Evolutionary conservation across 2,797 vertebrate genomes (phyloP), one percentile per base, ranked within the genome.

Genomic region (Poecilia picta): DNA sequence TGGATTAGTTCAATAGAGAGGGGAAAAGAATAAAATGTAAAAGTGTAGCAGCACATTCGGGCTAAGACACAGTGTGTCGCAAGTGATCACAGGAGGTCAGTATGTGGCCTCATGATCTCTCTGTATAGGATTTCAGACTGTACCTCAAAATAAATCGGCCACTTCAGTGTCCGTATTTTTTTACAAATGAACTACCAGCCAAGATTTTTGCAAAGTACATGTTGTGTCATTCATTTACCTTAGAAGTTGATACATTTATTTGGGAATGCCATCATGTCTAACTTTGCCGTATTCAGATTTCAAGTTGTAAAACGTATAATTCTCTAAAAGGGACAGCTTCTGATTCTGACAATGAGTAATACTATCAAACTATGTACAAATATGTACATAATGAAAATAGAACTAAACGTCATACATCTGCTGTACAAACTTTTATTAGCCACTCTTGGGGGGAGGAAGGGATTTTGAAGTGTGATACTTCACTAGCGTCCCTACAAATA

Each of bases 1-100:
- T 66, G 72, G 72, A 36, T n/a, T 71, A 73, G 53, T 64, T 77
- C 72, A 74, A 36, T 72, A 31, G 23, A 64, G 28, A 66, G 25
- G 57, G 45, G 12, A 46, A 51, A 70, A 36, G 57, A 36, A 33
- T 1, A 64, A 72, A 74, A 39, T 41, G 20, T n/a, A 53, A 73
- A 85, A 79, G 73, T 31, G 62, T 28, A 47, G 75, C 28, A 23
- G 41, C 41, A 51, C 25, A 59, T 53, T 5, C 62, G 31, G 49
- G 49, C n/a, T 36, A 28, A 84, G n/a, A 62, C 20, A 20, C 20
- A 20, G 28, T 23, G 73, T 53, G 16, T 36, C 16, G 49, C 20
- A 23, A 39, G 7, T 39, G 23, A 73, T 31, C 18, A 51, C 28
- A 73, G 72, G 18, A 51, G 36, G 47, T 51, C 46, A 57, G 73